Evolutionary conservation across 2,797 vertebrate genomes (phyloP).

Genomic region (Labroides dimidiatus): DNA sequence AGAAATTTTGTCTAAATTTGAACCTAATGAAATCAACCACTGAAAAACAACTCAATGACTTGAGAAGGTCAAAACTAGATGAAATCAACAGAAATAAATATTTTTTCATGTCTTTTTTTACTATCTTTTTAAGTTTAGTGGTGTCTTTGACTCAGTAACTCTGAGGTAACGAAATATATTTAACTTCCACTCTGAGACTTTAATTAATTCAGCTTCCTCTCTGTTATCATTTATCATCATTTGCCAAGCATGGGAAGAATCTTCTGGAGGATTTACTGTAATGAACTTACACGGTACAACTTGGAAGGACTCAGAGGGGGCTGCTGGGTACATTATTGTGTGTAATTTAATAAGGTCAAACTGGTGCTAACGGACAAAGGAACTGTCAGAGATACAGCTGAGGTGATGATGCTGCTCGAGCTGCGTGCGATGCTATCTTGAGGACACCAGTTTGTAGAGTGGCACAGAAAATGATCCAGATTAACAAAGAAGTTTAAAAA

Average conservation of each 20-base stretch:
- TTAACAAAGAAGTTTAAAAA: conserved; percentile 63
- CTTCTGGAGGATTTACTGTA: conserved; percentile 73
- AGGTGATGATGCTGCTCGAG: conserved; percentile 53
- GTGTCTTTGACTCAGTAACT: conserved; percentile 17
- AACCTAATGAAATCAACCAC: too few relatives aligned
- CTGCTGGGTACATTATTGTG: conserved; percentile 68
- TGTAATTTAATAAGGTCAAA: conserved; percentile 82
- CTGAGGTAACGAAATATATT: conserved; percentile 52
- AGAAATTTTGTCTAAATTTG: too few relatives aligned
- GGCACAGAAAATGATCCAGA: conserved; percentile 56
- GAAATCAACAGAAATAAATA: too few relatives aligned
- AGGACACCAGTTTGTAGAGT: conserved; percentile 47
- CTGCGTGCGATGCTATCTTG: conserved; percentile 47
- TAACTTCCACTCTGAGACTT: conserved; percentile 54
- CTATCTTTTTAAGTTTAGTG: not conserved
- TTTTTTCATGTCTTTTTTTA: too few relatives aligned
- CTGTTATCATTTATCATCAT: conserved; percentile 64
- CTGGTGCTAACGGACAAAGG: conserved; percentile 70
- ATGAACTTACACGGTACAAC: conserved; percentile 70
- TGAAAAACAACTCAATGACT: too few relatives aligned
- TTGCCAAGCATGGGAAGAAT: conserved; percentile 63
- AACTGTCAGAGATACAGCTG: conserved; percentile 42
- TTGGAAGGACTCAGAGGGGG: conserved; percentile 63
- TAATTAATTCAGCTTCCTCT: conserved; percentile 64
- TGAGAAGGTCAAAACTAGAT: too few relatives aligned